These are phyloP conservation scores for Ailurus styani DNA, from an alignment of 2,113 vertebrate species.

Conservation along the genomic window DNA sequence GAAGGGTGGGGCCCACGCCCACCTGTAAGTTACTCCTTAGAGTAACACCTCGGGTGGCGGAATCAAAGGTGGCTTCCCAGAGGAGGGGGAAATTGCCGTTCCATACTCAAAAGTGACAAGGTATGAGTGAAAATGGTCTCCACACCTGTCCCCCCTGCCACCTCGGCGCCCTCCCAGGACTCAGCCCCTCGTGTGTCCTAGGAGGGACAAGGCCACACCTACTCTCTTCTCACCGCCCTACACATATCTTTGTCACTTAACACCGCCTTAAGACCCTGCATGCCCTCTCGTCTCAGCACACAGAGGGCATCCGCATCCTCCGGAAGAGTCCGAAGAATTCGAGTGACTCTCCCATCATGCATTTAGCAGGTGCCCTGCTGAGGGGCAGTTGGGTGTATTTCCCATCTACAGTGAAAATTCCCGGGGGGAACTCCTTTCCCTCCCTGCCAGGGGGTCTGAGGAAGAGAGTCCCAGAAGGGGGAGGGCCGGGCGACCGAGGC, in stretches of 20 bases:
- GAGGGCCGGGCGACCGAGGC: background rate
- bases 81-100: background rate
- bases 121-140: background rate
- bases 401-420: background rate
- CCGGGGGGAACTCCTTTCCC: background rate
- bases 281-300: background rate
- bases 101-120: background rate
- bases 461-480: background rate
- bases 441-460: fast-evolving
- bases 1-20: fast-evolving
- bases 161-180: background rate
- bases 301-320: fast-evolving
- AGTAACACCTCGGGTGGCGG: background rate
- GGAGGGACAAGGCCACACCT: background rate
- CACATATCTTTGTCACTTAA: background rate
- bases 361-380: background rate
- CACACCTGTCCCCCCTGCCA: too few species aligned
- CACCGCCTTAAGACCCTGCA: fast-evolving
- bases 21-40: background rate
- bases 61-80: background rate
- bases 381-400: background rate
- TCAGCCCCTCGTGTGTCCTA: too few species aligned
- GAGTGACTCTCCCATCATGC: background rate
- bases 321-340: background rate
- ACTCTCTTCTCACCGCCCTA: fast-evolving